A percentile compares a stretch with the other conserved stretches of the same genome.
These are phyloP conservation scores for Nomada lathburiana DNA, from an alignment of 2,888 invertebrate species.

Conservation along the genomic window DNA sequence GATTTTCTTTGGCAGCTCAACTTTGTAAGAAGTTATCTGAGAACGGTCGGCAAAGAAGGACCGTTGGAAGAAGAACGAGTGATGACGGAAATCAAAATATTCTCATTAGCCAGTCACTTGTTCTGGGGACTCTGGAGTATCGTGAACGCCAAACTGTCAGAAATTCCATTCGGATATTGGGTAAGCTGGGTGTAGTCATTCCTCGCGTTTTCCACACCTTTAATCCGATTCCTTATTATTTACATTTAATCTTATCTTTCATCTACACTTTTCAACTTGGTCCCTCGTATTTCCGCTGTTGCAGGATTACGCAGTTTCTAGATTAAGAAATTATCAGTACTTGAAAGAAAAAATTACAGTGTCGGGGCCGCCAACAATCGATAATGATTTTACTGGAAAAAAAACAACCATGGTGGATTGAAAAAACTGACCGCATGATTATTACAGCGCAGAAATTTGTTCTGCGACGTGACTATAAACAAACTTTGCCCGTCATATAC, in stretches of 20 bases:
- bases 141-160: slow-evolving; percentile 93
- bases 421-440: slow-evolving; percentile 9
- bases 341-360: slow-evolving; percentile 86
- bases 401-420: slow-evolving; percentile 70
- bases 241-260: not conserved
- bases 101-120: slow-evolving; percentile 94
- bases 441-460: not conserved
- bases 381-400: slow-evolving; percentile 69
- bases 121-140: slow-evolving; percentile 98
- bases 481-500: slow-evolving; percentile 26
- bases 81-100: slow-evolving; percentile 92
- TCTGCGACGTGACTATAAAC: slow-evolving; percentile 15
- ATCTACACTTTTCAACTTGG: not conserved
- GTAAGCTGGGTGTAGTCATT: slow-evolving; percentile 86
- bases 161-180: slow-evolving; percentile 98
- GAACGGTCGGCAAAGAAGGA: slow-evolving; percentile 83
- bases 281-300: slow-evolving; percentile 56
- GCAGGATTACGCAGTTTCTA: slow-evolving; percentile 89
- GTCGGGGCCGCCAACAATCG: slow-evolving; percentile 68
- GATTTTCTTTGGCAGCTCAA: slow-evolving; percentile 79
- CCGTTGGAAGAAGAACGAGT: slow-evolving; percentile 86
- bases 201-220: too few species aligned
- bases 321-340: slow-evolving; percentile 88
- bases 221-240: not conserved
- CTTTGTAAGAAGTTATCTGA: slow-evolving; percentile 84